Evolutionary conservation across 2,888 invertebrate genomes (phyloP), one percentile per base, ranked within the genome.

Genomic region (Dryadula phaetusa): DNA sequence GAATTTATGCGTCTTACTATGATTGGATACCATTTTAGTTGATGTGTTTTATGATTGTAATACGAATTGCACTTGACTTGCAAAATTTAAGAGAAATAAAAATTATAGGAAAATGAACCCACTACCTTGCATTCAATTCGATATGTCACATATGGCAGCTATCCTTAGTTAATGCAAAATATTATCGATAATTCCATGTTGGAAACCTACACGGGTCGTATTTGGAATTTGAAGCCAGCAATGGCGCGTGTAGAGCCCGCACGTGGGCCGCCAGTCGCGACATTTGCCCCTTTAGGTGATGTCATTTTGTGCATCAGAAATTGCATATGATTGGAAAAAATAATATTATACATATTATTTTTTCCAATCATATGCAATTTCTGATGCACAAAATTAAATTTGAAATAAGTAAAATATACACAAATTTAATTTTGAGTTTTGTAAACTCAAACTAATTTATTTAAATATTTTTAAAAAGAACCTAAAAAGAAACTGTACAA

Each of bases 201-300:
- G 69, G 68, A 82, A 80, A 77, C 85, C 85, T 82, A 85, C 86
- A 80, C 84, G 66, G 72, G 71, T 75, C 80, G 70, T 81, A 79
- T 82, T 82, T 67, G 85, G 85, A 67, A 71, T 66, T 74, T 78
- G 75, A n/a, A 73, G 77, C 74, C 69, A 71, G 75, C 77, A 70
- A 72, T 67, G 69, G 74, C 76, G 71, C 78, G 74, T 78, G 79
- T 79, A 79, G 75, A 75, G 75, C 75, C 65, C 66, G 78, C 86
- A 85, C 85, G 90, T 90, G 90, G 90, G 89, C 77, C 62, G 85
- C 82, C 88, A 88, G 88, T 77, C 63, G 85, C 82, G 89, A 88
- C 88, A 87, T 89, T 90, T 88, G 87, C 82, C 87, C 90, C 77
- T 77, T 84, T 77, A 63, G 70, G 72, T 88, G 87, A 87, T 86